phyloP scores from a whole-genome alignment of 2,888 invertebrate species.

The Galerucella calmariensis region DNA sequence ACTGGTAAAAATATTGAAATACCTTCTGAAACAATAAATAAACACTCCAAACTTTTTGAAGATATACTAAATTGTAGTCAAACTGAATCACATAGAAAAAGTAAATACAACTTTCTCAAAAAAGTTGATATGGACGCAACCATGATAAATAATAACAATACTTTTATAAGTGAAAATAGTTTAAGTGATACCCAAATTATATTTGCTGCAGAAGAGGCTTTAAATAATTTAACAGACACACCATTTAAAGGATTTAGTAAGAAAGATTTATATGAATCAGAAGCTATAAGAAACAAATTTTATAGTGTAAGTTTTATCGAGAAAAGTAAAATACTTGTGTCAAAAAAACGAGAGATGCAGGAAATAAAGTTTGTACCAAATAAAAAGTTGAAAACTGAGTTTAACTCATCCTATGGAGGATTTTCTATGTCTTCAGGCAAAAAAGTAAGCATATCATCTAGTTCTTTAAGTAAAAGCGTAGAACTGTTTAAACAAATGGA shows the following conservation, averaged over 20 bases:
- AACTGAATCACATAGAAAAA: slow-evolving; percentile 35
- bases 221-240: slow-evolving; percentile 16
- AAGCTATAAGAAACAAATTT: neutral
- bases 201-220: slow-evolving; percentile 27
- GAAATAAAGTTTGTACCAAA: slow-evolving; percentile 22
- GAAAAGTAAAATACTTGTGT: slow-evolving; percentile 6
- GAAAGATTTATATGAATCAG: slow-evolving; percentile 24
- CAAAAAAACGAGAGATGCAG: neutral
- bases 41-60: slow-evolving; percentile 60
- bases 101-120: slow-evolving; percentile 46
- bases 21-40: slow-evolving; percentile 51
- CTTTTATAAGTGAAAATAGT: slow-evolving; percentile 28
- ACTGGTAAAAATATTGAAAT: slow-evolving; percentile 59
- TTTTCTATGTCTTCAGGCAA: slow-evolving; percentile 61
- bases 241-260: slow-evolving; percentile 39
- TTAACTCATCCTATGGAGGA: slow-evolving; percentile 58
- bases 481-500: slow-evolving; percentile 16
- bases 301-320: neutral
- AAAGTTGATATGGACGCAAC: slow-evolving; percentile 18
- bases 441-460: slow-evolving; percentile 38
- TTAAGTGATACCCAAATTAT: slow-evolving; percentile 37
- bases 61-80: slow-evolving; percentile 51
- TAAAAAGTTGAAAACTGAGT: slow-evolving; percentile 26
- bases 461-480: slow-evolving; percentile 19
- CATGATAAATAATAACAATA: neutral